phyloP scores from a whole-genome alignment of 2,888 invertebrate species.

The Lasius platythorax region DNA sequence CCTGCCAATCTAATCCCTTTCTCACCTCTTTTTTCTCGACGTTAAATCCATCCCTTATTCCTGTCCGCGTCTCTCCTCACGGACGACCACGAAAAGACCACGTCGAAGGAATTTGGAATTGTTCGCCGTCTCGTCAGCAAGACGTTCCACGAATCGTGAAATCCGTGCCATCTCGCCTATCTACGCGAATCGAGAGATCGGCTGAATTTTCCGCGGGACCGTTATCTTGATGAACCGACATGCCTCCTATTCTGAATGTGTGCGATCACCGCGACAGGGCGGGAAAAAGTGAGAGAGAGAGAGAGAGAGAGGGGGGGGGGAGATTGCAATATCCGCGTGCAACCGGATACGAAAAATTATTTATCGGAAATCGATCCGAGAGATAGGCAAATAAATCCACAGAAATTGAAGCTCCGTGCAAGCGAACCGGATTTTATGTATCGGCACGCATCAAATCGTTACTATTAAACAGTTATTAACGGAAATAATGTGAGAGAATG shows the following conservation, averaged over 20 bases:
- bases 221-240: constrained; percentile 65
- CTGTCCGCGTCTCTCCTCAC: constrained; percentile 42
- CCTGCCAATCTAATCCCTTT: constrained; percentile 56
- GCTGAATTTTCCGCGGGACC: constrained; percentile 53
- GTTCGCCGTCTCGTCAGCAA: constrained; percentile 72
- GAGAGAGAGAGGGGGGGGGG: neutral
- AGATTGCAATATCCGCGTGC: constrained; percentile 41
- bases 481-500: constrained; percentile 13
- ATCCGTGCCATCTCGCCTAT: constrained; percentile 50
- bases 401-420: constrained; percentile 19
- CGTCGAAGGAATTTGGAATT: constrained; percentile 62
- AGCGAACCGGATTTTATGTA: constrained; percentile 3
- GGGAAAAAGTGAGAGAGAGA: neutral
- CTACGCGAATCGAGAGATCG: constrained; percentile 37
- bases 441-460: constrained; percentile 35
- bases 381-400: constrained; percentile 50
- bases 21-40: constrained; percentile 28
- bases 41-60: constrained; percentile 60
- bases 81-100: constrained; percentile 56
- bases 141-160: constrained; percentile 72
- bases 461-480: constrained; percentile 24
- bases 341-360: constrained; percentile 49
- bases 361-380: constrained; percentile 52
- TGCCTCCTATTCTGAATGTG: constrained; percentile 69
- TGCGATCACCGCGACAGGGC: constrained; percentile 49